These are phyloP conservation scores for Danio jaintianensis DNA, from an alignment of 2,797 vertebrate genomes.

Conservation along the genomic window DNA sequence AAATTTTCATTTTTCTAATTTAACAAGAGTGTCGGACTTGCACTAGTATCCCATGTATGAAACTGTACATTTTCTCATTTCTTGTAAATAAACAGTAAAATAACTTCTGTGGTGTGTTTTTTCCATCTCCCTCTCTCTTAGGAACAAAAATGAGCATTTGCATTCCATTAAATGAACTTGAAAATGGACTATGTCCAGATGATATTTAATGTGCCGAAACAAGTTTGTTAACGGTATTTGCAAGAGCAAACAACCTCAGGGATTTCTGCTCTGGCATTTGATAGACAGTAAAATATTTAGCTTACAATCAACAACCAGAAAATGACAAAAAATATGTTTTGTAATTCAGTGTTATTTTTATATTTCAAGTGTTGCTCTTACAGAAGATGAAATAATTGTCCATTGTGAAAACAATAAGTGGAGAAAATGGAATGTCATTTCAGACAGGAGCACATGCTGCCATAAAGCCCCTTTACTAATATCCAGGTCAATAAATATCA, in stretches of 20 bases:
- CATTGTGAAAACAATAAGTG: background rate
- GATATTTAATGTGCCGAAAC: conserved; percentile 77
- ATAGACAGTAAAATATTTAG: conserved; percentile 41
- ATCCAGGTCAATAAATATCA: conserved; percentile 48
- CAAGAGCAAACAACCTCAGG: conserved; percentile 68
- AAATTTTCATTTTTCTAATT: conserved; percentile 61
- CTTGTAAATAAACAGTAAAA: conserved; percentile 95
- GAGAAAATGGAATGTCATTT: conserved; percentile 56
- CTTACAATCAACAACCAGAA: conserved; percentile 3
- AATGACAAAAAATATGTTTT: conserved; percentile 22
- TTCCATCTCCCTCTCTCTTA: conserved; percentile 46
- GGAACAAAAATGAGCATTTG: conserved; percentile 24
- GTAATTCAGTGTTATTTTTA: background rate
- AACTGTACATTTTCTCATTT: conserved; percentile 96
- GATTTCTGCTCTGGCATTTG: conserved; percentile 67
- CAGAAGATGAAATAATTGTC: conserved; percentile 9
- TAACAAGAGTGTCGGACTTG: conserved; percentile 81
- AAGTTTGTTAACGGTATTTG: conserved; percentile 74
- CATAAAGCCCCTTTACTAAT: conserved; percentile 40
- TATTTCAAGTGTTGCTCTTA: conserved; percentile 42
- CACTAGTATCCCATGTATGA: conserved; percentile 98
- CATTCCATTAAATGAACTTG: conserved; percentile 36
- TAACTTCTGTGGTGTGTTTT: conserved; percentile 46
- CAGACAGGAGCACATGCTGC: conserved; percentile 53
- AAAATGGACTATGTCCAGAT: conserved; percentile 58